Evolutionary conservation across 2,113 vertebrate species (phyloP).

Genomic region (Lota lota): DNA sequence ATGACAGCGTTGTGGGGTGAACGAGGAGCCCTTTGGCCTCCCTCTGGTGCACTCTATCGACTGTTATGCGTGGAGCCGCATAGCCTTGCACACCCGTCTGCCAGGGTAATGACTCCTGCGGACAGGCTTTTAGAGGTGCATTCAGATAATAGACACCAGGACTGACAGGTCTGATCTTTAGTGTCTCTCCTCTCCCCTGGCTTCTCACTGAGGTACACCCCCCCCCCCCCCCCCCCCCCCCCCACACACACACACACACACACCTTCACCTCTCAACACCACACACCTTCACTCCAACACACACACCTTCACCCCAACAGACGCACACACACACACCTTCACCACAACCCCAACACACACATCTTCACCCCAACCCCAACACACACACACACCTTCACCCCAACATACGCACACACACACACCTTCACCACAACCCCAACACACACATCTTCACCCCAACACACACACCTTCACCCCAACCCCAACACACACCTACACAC

Average conservation of each 20-base stretch:
- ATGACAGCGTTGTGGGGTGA: constrained; percentile 59
- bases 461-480: constrained; percentile 11
- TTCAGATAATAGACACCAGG: constrained; percentile 47
- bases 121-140: constrained; percentile 58
- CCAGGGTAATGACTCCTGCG: constrained; percentile 49
- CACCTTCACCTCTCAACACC: not conserved
- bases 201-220: constrained; percentile 7
- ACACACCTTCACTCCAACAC: constrained; percentile 26
- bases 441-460: not conserved
- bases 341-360: constrained; percentile 3
- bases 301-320: constrained; percentile 43
- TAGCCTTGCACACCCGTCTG: constrained; percentile 40
- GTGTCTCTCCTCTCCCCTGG: constrained; percentile 33
- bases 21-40: constrained; percentile 50
- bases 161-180: constrained; percentile 22
- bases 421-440: not conserved
- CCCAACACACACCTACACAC: constrained; percentile 31
- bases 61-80: not conserved
- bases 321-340: constrained; percentile 41
- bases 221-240: too few relatives aligned
- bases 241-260: too few relatives aligned
- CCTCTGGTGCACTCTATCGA: constrained; percentile 21
- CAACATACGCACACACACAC: constrained; percentile 13
- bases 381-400: constrained; percentile 40
- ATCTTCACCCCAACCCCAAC: not conserved